Percentiles rank a stretch among this genome's conserved stretches.
phyloP scores from a whole-genome alignment of 2,888 invertebrate species.

The Orgyia antiqua region DNA sequence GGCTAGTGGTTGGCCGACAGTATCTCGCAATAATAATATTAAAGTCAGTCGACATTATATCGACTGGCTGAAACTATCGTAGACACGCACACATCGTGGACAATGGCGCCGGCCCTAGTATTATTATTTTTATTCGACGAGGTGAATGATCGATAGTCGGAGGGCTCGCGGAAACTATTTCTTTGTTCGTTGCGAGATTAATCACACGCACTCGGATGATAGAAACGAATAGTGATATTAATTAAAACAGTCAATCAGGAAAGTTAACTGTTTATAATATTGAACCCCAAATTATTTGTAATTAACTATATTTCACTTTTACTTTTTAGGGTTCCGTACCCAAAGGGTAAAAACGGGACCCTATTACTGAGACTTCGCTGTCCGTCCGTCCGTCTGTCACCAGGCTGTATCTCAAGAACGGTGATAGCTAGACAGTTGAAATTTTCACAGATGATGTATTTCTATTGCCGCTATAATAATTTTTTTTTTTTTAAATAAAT shows the following conservation, averaged over 20 bases:
- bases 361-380: too few species aligned
- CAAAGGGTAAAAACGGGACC: too few species aligned
- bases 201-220: slow-evolving; percentile 63
- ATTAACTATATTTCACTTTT: too few species aligned
- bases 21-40: slow-evolving; percentile 24
- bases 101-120: slow-evolving; percentile 64
- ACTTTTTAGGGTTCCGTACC: too few species aligned
- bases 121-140: slow-evolving; percentile 73
- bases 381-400: too few species aligned
- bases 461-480: too few species aligned
- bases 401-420: too few species aligned
- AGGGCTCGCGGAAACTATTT: slow-evolving; percentile 62
- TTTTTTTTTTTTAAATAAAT: too few species aligned
- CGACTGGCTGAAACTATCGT: slow-evolving; percentile 49
- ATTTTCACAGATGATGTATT: too few species aligned
- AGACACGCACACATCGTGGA: slow-evolving; percentile 63
- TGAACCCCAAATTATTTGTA: background rate
- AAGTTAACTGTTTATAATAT: slow-evolving; percentile 15
- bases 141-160: slow-evolving; percentile 68
- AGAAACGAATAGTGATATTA: slow-evolving; percentile 50
- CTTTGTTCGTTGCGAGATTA: slow-evolving; percentile 71
- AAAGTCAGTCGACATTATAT: slow-evolving; percentile 36
- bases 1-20: slow-evolving; percentile 16
- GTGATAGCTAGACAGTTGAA: too few species aligned
- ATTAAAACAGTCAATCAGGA: slow-evolving; percentile 47